These are phyloP conservation scores for Antrozous pallidus DNA, from an alignment of 2,797 vertebrate species.

Conservation along the genomic window DNA sequence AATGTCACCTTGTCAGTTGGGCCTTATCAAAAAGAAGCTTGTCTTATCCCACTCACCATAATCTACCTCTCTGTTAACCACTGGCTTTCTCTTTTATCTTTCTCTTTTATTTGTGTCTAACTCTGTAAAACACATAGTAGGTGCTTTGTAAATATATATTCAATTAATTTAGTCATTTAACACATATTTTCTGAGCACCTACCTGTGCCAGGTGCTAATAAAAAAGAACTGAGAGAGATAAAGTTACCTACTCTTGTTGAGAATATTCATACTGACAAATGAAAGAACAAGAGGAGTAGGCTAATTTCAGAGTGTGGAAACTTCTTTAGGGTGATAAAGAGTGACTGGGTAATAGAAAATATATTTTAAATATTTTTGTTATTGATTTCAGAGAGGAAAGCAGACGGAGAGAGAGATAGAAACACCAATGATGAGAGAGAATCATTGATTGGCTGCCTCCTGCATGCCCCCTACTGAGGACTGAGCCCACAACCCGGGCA, in stretches of 20 bases:
- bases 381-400: no score
- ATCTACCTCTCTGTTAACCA: not conserved
- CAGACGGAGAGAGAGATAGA: no score
- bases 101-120: not conserved
- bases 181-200: not conserved
- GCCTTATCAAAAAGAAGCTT: not conserved
- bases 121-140: not conserved
- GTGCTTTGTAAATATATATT: not conserved
- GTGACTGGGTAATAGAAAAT: not conserved
- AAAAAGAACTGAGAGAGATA: not conserved
- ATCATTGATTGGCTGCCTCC: no score
- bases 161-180: not conserved
- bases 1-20: not conserved
- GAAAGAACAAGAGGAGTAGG: not conserved
- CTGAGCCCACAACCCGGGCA: no score
- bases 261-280: not conserved
- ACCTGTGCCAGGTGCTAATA: not conserved
- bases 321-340: not conserved
- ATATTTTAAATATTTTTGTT: no score
- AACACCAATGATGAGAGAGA: no score
- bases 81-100: not conserved
- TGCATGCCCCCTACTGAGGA: no score
- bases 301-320: not conserved
- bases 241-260: not conserved
- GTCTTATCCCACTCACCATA: rapidly evolving